Evolutionary conservation across 2,797 vertebrate genomes (phyloP), one percentile per base, ranked within the genome.

Genomic region (Poecile montanus): DNA sequence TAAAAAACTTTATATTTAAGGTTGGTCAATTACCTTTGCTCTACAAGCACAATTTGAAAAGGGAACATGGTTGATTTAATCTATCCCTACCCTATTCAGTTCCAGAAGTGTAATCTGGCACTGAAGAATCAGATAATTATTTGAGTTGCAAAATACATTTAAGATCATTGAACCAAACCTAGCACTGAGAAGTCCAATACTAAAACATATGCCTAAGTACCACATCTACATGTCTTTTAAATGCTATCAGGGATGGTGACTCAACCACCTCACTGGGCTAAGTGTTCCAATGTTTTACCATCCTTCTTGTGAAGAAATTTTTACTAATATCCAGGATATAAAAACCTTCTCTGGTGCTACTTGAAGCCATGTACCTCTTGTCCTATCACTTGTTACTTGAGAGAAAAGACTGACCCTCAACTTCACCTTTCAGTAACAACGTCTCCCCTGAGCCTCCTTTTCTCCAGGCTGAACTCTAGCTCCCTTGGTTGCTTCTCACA

Each of bases 1-100:
- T 77, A 16, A 70, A 42, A 36, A 40, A 54, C 1, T 11, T 73
- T 50, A 5, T 16, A 32, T 54, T 74, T 74, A 36, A 74, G 15
- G 5, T 6, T 66, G 15, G 4, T 72, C 45, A n/a, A 26, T 36
- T 72, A 65, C 2, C 8, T 80, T 50, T 66, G 22, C 19, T 74
- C 19, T 53, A 9, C 1, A 6, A 71, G 18, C 8, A 48, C 25
- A 56, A n/a, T 79, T 72, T 72, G 32, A 45, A 57, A 71, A 80
- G 8, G 1, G 8, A 3, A 13, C 7, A 71, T 0, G 0, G 13
- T 36, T 58, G 20, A 78, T 75, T 91, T 67, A 0, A 19, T 48
- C 92, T 92, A 32, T 48, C 6, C 3, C 20, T 86, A 23, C 3
- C 4, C 10, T 54, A 4, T 38, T 18, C 26, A 25, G 3, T 70